Base-by-base conservation (phyloP, 2,113 vertebrate species). In the Chaetura pelagica region DNA sequence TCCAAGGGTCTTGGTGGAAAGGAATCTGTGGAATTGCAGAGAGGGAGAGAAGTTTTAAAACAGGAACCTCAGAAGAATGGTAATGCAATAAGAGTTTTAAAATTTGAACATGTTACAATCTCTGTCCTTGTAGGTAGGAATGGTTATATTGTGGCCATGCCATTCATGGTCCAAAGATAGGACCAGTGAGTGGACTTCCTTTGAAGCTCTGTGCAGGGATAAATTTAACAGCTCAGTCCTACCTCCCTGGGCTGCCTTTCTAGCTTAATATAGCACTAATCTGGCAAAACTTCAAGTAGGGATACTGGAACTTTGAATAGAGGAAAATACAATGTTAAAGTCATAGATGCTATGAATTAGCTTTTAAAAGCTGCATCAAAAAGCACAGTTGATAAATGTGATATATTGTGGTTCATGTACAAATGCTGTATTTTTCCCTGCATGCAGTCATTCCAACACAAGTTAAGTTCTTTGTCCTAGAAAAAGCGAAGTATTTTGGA, bases 391-490 rank as follows among this genome's bases (percentile, higher is more conserved):
- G 24, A 2, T 61, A 89, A 78, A 44, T 57, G 63, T 69, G 73
- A 5, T 80, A 38, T 61, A 89, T 89, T 78, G 40, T 89, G 69
- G 58, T 54, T 78, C 48, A 67, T 89, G 35, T 72, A 20, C 30
- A 66, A 66, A 62, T 78, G 74, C 84, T 9, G 0, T 79, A 10
- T 84, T 93, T 94, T 73, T 73, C 55, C 71, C 63, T 80, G 38
- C 1, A 3, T 67, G 54, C 48, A 71, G 55, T 91, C 55, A 21
- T 82, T 88, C 82, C 32, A 79, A 42, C 26, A 51, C 58, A 91
- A 96, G 87, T 85, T 80, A 74, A 66, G 34, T 82, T 80, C 75
- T 94, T 87, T 76, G 73, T 81, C 92, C 87, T 52, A 94, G 78
- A 66, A 95, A 63, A 85, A 76, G 34, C 74, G 76, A 71, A 96